Evolutionary conservation across 1,140 invertebrate genomes (phyloP), one percentile per base, ranked within the genome.

Genomic region (Maconellicoccus hirsutus): DNA sequence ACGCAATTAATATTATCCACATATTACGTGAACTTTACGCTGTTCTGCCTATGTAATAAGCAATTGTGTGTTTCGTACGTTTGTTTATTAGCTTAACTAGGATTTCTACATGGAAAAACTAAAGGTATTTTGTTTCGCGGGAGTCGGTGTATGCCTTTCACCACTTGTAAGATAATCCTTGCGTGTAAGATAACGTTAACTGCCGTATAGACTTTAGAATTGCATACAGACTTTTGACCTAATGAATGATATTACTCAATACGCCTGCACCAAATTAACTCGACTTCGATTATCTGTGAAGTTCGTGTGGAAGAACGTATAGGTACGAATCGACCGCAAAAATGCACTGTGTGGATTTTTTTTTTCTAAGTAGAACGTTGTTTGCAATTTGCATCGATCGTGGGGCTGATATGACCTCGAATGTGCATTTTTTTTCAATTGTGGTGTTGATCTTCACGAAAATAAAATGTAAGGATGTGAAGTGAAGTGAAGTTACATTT

Each of bases 61-160:
- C 61, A 26, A 25, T 66, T 22, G 61, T 66, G 21, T 25, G 25
- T 66, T 66, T 25, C 14, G 42, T 52, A 52, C 61, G 61, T 66
- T 66, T 66, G 61, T 66, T 66, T 66, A 66, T 66, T 66, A 66
- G 61, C 61, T 26, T 66, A 66, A 66, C 61, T 66, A 66, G 61
- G 61, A 66, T 66, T 66, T 66, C 61, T 66, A 66, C 61, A 66
- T 66, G 61, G 61, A 66, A 66, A 66, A 66, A 23, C 61, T 25
- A 22, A 14, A 66, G 61, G 61, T 66, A 66, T 66, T 66, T 66
- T 66, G 25, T 66, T 66, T 66, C 61, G 42, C 42, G 42, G 42
- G 42, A 52, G n/a, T 52, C 42, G 42, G 42, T 52, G 42, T 52
- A 16, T 66, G 16, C 61, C 61, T 66, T 66, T 66, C 61, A 66